phyloP scores from a whole-genome alignment of 2,797 vertebrate genomes.

The Acanthopagrus latus region DNA sequence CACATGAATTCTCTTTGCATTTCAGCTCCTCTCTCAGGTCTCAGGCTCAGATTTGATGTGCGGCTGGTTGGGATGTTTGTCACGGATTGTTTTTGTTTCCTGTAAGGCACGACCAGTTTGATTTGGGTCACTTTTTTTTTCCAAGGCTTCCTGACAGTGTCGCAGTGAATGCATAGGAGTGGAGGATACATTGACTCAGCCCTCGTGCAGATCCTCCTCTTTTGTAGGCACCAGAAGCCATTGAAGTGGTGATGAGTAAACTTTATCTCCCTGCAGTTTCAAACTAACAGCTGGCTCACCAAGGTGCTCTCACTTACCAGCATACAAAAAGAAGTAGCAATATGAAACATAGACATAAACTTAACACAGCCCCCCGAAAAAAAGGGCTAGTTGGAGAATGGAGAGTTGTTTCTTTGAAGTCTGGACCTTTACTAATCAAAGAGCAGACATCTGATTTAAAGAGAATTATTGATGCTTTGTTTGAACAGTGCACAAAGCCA shows the following conservation, averaged over 20 bases:
- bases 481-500: constrained; percentile 8
- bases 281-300: neutral
- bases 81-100: constrained; percentile 73
- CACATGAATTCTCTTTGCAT: constrained; percentile 47
- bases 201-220: constrained; percentile 40
- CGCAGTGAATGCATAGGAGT: constrained; percentile 37
- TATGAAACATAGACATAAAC: constrained; percentile 1
- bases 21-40: constrained; percentile 28
- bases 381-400: neutral
- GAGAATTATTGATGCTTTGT: constrained; percentile 54
- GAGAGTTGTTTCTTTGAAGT: constrained; percentile 45
- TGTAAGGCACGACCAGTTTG: constrained; percentile 49
- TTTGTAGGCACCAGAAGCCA: constrained; percentile 36
- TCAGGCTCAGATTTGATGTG: constrained; percentile 55
- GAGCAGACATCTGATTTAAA: constrained; percentile 46
- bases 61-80: constrained; percentile 68
- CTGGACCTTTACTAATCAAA: constrained; percentile 45
- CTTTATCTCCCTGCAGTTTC: constrained; percentile 27
- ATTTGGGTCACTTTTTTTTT: constrained; percentile 65
- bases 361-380: neutral
- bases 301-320: constrained; percentile 3
- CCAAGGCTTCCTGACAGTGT: constrained; percentile 51
- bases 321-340: constrained; percentile 2
- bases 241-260: constrained; percentile 54
- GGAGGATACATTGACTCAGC: constrained; percentile 17